phyloP scores from a whole-genome alignment of 2,797 vertebrate genomes.

The Smutsia temminckii region DNA sequence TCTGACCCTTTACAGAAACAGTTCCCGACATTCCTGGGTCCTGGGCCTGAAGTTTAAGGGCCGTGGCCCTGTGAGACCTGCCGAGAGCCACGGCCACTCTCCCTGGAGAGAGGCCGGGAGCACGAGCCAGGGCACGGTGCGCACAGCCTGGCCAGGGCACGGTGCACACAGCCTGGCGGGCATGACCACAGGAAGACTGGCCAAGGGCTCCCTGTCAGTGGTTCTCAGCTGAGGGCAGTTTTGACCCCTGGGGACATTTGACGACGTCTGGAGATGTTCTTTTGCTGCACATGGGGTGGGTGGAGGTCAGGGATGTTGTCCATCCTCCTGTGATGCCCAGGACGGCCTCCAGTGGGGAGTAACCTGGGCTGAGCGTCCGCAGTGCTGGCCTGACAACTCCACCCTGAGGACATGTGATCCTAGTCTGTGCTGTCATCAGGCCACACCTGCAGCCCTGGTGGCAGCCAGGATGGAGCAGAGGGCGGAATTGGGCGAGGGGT shows the following conservation, averaged over 20 bases:
- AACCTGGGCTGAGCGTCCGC: rapidly evolving
- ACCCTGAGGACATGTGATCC: rapidly evolving
- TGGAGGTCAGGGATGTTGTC: not conserved
- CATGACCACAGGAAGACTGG: too few relatives aligned
- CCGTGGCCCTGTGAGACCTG: rapidly evolving
- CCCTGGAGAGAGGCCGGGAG: rapidly evolving
- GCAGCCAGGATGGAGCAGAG: rapidly evolving
- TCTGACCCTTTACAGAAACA: not conserved
- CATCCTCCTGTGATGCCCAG: rapidly evolving
- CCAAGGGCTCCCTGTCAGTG: not conserved
- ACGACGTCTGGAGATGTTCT: not conserved
- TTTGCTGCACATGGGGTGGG: not conserved
- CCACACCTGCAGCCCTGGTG: rapidly evolving
- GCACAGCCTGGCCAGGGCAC: rapidly evolving
- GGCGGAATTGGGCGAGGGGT: rapidly evolving
- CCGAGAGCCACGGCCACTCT: not conserved
- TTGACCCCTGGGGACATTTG: not conserved
- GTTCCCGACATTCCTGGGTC: not conserved
- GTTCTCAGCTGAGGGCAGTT: not conserved
- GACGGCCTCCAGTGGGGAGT: rapidly evolving
- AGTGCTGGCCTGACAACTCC: rapidly evolving
- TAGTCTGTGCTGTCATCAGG: rapidly evolving
- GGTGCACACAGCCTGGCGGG: rapidly evolving
- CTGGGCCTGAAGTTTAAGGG: not conserved
- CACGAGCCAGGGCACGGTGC: rapidly evolving